These are phyloP conservation scores for Acrobasis repandana DNA, from an alignment of 2,888 invertebrate species.

Conservation along the genomic window DNA sequence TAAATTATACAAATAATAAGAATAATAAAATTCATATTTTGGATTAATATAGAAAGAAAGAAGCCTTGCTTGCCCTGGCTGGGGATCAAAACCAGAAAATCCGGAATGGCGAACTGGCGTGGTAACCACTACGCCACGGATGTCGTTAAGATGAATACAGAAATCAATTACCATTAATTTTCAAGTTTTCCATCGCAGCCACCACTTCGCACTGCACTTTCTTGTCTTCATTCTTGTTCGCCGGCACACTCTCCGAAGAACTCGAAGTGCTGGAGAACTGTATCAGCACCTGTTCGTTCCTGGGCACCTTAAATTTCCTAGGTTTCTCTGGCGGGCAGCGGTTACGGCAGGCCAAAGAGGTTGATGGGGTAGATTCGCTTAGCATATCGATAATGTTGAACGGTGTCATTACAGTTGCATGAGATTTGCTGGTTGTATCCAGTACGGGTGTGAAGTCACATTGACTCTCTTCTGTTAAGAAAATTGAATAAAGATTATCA, in stretches of 20 bases:
- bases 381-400: constrained; percentile 62
- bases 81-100: too few relatives aligned
- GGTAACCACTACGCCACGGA: too few relatives aligned
- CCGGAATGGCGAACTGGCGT: too few relatives aligned
- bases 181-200: constrained; percentile 38
- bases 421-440: constrained; percentile 41
- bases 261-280: constrained; percentile 63
- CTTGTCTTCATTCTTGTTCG: constrained; percentile 37
- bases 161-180: constrained; percentile 44
- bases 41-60: too few relatives aligned
- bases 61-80: too few relatives aligned
- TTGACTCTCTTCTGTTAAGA: constrained; percentile 47
- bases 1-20: too few relatives aligned
- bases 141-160: too few relatives aligned
- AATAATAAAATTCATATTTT: too few relatives aligned
- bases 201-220: constrained; percentile 49
- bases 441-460: constrained; percentile 58
- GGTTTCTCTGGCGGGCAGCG: constrained; percentile 50
- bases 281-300: constrained; percentile 57
- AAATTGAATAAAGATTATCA: constrained; percentile 11
- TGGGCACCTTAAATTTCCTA: constrained; percentile 42
- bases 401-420: constrained; percentile 29
- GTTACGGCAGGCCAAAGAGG: constrained; percentile 52
- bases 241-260: constrained; percentile 60
- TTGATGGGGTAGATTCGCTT: constrained; percentile 60